A percentile compares a stretch with the other conserved stretches of the same genome.
Evolutionary conservation across 64 coral and sea anemone species (phyloP).

Genomic region (Catalaphyllia jardinei): DNA sequence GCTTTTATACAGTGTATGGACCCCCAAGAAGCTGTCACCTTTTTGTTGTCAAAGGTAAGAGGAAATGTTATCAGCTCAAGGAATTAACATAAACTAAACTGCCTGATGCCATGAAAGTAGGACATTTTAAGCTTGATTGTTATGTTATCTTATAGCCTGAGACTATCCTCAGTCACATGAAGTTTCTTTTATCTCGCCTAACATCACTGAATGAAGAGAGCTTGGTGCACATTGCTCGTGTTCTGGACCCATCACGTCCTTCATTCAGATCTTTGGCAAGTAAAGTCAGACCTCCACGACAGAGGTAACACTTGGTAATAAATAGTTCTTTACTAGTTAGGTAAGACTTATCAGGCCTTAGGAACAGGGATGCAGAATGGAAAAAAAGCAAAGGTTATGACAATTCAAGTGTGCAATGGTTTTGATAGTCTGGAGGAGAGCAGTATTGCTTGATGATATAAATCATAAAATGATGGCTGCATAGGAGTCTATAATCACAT

Average conservation of each 20-base stretch:
- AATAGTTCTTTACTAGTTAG: not conserved
- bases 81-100: not conserved
- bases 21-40: conserved; percentile 69
- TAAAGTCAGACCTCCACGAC: conserved; percentile 37
- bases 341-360: not conserved
- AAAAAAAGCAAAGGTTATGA: not conserved
- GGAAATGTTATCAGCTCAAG: not conserved
- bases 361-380: no score
- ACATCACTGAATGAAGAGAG: conserved; percentile 58
- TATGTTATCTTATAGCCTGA: conserved; percentile 52
- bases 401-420: no score
- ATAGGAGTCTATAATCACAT: no score
- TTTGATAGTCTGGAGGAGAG: no score
- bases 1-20: conserved; percentile 89
- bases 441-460: no score
- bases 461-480: no score
- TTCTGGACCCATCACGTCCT: conserved; percentile 78
- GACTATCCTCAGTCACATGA: conserved; percentile 65
- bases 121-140: not conserved
- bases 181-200: conserved; percentile 54
- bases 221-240: conserved; percentile 63
- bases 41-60: conserved; percentile 89
- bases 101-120: not conserved
- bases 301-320: conserved; percentile 29
- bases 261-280: conserved; percentile 59